Evolutionary conservation across 2,113 vertebrate genomes (phyloP).

Genomic region (Lophochroa leadbeateri): DNA sequence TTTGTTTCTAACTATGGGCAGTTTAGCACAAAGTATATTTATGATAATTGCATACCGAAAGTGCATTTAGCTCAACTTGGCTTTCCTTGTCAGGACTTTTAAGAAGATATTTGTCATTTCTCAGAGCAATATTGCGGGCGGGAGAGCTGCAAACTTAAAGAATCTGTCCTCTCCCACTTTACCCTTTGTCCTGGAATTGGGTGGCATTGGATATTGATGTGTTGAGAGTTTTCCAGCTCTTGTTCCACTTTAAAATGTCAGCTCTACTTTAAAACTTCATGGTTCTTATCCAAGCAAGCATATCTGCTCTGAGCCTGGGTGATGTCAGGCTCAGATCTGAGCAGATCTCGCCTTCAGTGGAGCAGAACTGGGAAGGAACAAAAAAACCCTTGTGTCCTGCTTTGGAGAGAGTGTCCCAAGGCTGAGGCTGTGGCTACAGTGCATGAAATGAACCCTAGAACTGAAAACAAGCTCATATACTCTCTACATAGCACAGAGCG

Average conservation of each 20-base stretch:
- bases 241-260: background rate
- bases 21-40: slow-evolving; percentile 60
- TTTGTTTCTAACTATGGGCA: slow-evolving; percentile 69
- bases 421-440: background rate
- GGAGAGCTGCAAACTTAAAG: background rate
- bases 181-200: background rate
- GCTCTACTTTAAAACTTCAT: background rate
- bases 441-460: background rate
- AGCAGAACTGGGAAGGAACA: background rate
- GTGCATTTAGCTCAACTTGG: background rate
- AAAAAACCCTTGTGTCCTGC: fast-evolving
- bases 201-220: background rate
- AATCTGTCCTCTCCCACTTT: background rate
- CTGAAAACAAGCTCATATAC: background rate
- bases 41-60: slow-evolving; percentile 54
- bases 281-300: background rate
- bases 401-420: background rate
- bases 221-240: background rate
- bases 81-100: background rate
- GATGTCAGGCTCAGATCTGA: background rate
- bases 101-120: slow-evolving; percentile 4
- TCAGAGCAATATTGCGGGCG: background rate
- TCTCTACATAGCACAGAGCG: background rate
- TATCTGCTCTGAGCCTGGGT: background rate
- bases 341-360: background rate